Evolutionary conservation across 2,113 vertebrate genomes (phyloP), one percentile per base, ranked within the genome.

Genomic region (Neolamprologus brichardi): DNA sequence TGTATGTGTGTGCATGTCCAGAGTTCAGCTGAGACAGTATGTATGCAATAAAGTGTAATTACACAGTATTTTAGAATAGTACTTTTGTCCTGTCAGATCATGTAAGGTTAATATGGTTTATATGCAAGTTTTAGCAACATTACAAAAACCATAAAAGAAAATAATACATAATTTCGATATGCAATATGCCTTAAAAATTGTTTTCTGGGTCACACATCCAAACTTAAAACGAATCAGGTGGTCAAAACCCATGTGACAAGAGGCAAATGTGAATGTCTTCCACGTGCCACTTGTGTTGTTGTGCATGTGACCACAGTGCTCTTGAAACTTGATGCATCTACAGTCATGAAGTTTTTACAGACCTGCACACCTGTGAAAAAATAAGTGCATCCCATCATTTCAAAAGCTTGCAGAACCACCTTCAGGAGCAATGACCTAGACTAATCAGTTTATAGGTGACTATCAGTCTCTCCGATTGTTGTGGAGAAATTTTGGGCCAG

Each of bases 171-270:
- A 17, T 80, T 7, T 80, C 6, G 4, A 53, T 51, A 28, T 44
- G 37, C 7, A 3, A 25, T 72, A 72, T 41, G n/a, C 37, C 13
- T 44, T 44, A 72, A 72, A 70, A 72, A 44, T 11, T 3, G 6
- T 87, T 92, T 92, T 93, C 86, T 93, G 88, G 88, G 89, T 94
- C 89, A 89, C 80, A 30, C 64, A 84, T 88, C 83, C 79, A 64
- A 88, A 91, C 89, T 88, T 88, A 79, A 88, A 88, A 81, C 44
- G 39, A 93, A 72, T 87, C 89, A 89, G 34, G 51, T 78, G 32
- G 67, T 34, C 79, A 41, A 83, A 46, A 46, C 20, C 37, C 75
- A 51, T 6, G 67, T 64, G 30, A 70, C 41, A 81, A 64, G 17
- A 34, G 30, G 79, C 64, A 62, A 51, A 51, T 41, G 64, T 18